Percentiles rank a stretch among this genome's conserved stretches.
These are phyloP conservation scores for Bubalus kerabau DNA, from an alignment of 2,113 vertebrate genomes.

Conservation along the genomic window DNA sequence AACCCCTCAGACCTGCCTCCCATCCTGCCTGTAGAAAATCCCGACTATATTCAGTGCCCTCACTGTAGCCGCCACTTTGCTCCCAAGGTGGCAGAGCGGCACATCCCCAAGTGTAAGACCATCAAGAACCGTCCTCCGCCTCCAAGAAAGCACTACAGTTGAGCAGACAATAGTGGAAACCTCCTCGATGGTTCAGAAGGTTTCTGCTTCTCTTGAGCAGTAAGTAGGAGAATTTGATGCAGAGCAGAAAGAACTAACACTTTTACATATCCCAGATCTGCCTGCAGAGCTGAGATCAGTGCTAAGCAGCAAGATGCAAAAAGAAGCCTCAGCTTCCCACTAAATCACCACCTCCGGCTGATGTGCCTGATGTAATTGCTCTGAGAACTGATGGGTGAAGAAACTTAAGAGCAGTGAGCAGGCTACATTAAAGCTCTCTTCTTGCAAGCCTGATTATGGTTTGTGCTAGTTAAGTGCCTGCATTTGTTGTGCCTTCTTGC, in stretches of 20 bases:
- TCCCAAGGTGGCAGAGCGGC: slow-evolving; percentile 78
- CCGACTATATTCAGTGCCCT: slow-evolving; percentile 82
- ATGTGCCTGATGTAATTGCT: not conserved
- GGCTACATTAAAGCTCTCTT: slow-evolving; percentile 41
- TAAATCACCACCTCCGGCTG: not conserved
- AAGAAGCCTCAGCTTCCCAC: not conserved
- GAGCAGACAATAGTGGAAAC: not conserved
- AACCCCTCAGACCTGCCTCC: slow-evolving; percentile 66
- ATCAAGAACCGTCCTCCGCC: slow-evolving; percentile 80
- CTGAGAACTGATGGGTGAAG: not conserved
- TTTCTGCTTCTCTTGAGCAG: not conserved
- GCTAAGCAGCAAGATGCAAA: not conserved
- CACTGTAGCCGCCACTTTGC: slow-evolving; percentile 82
- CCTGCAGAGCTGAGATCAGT: not conserved
- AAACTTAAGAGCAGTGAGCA: not conserved
- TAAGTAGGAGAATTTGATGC: not conserved
- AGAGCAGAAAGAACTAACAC: not conserved
- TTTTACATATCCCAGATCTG: not conserved
- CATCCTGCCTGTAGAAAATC: slow-evolving; percentile 65
- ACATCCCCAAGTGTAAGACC: slow-evolving; percentile 83
- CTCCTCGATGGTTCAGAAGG: not conserved
- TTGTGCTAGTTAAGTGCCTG: not conserved
- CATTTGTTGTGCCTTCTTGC: not conserved
- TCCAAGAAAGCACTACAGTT: slow-evolving; percentile 63
- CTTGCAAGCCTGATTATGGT: not conserved